phyloP scores from a whole-genome alignment of 2,797 vertebrate genomes.

The Podarcis siculus region DNA sequence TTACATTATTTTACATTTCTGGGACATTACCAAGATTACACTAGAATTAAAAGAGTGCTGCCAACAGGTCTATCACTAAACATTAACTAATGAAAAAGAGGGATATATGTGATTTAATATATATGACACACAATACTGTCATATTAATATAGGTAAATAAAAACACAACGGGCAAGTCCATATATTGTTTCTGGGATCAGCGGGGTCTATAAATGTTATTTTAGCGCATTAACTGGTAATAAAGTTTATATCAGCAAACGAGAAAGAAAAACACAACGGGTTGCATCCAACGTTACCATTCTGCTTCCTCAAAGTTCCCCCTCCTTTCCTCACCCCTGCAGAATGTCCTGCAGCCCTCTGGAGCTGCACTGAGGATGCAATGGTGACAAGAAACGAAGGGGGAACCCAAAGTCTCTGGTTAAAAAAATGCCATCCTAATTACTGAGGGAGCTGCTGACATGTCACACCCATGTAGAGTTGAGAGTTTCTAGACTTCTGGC shows the following conservation, averaged over 20 bases:
- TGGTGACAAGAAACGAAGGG: not conserved
- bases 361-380: no score
- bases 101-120: not conserved
- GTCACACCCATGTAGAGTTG: not conserved
- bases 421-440: not conserved
- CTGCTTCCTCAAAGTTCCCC: no score
- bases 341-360: no score
- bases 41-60: not conserved
- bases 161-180: not conserved
- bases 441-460: not conserved
- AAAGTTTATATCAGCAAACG: not conserved
- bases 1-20: not conserved
- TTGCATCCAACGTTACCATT: no score
- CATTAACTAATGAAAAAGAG: not conserved
- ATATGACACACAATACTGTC: not conserved
- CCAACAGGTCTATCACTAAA: not conserved
- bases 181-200: not conserved
- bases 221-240: not conserved
- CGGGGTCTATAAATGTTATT: not conserved
- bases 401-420: not conserved
- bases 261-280: not conserved
- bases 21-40: not conserved
- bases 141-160: not conserved
- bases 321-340: no score
- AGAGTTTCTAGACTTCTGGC: not conserved